Percentiles rank a stretch among this genome's conserved stretches.
phyloP scores from a whole-genome alignment of 2,113 vertebrate genomes.

The Ranitomeya variabilis region DNA sequence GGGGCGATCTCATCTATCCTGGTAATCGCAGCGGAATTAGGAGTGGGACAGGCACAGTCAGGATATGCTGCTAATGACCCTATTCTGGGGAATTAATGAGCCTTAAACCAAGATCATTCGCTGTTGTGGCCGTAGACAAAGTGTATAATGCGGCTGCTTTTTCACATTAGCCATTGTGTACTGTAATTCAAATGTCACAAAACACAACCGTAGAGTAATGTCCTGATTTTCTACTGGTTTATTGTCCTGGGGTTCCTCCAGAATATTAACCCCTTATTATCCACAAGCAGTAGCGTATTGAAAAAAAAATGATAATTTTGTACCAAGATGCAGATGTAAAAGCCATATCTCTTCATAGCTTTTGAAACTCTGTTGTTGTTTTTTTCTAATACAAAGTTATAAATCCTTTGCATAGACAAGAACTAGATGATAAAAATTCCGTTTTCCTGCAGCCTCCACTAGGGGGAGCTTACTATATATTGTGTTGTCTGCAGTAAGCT shows the following conservation, averaged over 20 bases:
- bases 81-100: slow-evolving; percentile 54
- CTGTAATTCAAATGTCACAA: slow-evolving; percentile 32
- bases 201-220: slow-evolving; percentile 1
- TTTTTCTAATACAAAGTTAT: background rate
- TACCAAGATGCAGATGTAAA: background rate
- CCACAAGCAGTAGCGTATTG: background rate
- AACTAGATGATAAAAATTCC: background rate
- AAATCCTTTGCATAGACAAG: background rate
- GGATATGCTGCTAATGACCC: slow-evolving; percentile 55
- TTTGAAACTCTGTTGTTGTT: too few species aligned
- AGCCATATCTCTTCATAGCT: too few species aligned
- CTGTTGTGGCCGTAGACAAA: slow-evolving; percentile 18
- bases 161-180: background rate
- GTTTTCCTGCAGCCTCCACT: background rate
- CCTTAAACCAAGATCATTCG: slow-evolving; percentile 52
- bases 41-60: background rate
- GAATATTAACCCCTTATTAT: background rate
- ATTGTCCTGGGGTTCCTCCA: slow-evolving; percentile 1
- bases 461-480: background rate
- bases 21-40: slow-evolving; percentile 50
- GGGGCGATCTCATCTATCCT: slow-evolving; percentile 51
- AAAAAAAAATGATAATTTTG: background rate
- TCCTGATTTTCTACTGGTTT: background rate
- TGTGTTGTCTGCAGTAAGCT: background rate
- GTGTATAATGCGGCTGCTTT: slow-evolving; percentile 28